Percentiles rank a stretch among this genome's conserved stretches.
These are phyloP conservation scores for Pilophorus perplexus DNA, from an alignment of 2,888 invertebrate species.

Conservation along the genomic window DNA sequence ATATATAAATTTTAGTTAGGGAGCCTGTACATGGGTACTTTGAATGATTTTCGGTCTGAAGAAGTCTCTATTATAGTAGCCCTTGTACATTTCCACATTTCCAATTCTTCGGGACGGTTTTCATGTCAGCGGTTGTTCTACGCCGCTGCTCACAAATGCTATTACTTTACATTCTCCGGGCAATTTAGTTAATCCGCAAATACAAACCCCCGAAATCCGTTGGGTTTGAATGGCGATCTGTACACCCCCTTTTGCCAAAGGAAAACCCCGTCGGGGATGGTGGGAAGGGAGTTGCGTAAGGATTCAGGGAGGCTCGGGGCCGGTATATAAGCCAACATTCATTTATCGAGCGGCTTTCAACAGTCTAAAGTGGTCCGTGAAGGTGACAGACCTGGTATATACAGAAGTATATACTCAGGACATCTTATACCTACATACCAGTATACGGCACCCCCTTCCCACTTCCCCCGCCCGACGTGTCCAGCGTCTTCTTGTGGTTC, in stretches of 20 bases:
- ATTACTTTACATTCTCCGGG: background rate
- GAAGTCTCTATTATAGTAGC: no score
- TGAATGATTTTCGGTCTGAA: no score
- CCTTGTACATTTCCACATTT: no score
- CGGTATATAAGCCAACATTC: constrained; percentile 32
- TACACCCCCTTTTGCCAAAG: no score
- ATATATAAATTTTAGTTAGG: no score
- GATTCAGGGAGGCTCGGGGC: background rate
- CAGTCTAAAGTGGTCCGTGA: constrained; percentile 19
- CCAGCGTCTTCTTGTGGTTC: constrained; percentile 21
- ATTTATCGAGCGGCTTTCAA: constrained; percentile 33
- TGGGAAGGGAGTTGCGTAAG: constrained; percentile 14
- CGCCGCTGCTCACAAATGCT: no score
- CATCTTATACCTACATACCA: no score
- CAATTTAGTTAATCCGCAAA: background rate
- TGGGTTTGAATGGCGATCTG: background rate
- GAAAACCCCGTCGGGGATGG: background rate
- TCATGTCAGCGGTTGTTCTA: no score
- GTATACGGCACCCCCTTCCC: no score
- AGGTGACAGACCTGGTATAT: constrained; percentile 9
- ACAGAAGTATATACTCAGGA: background rate
- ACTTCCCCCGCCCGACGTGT: no score
- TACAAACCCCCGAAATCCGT: background rate
- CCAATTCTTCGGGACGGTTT: no score
- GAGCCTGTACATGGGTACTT: no score